Base-by-base conservation (phyloP, 2,113 vertebrate genomes). In the Opisthocomus hoazin region DNA sequence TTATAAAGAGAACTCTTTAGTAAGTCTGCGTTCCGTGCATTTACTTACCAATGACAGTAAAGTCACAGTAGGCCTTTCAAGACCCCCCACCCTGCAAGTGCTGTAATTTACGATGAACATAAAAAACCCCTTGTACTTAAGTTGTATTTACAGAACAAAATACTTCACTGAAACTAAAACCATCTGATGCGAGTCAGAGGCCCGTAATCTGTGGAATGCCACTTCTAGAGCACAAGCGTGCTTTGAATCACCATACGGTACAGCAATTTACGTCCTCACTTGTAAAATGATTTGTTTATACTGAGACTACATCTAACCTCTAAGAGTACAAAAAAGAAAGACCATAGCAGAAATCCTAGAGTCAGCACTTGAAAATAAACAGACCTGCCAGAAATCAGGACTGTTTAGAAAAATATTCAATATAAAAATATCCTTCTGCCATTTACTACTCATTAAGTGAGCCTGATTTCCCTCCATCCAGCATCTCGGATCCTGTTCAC, bases 21-120 rank as follows among this genome's bases (percentile, higher is more conserved):
- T 23, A 53, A 45, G 9, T 21, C 34, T 18, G 9, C 11, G 0
- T 7, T n/a, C n/a, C 27, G 10, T 8, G n/a, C 9, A 24, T 13
- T 7, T 27, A 19, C 17, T 20, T 30, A 1, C 1, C 34, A 65
- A 10, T 3, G 57, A 46, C 6, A 12, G 29, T 9, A 12, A 37
- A 43, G 37, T 23, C 45, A 63, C 70, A 75, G 50, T 6, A 22
- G 16, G 16, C 37, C 48, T 51, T 18, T 27, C 56, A 34, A 24
- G 30, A 34, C 5, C 53, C 27, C 36, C 29, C 36, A 32, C n/a
- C 70, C 54, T 61, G 30, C 41, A 29, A 56, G 20, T 2, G 1
- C 0, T 50, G 1, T 18, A 75, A 30, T 15, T 68, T 29, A 24
- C 0, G 10, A 58, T 4, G 29, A 70, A 37, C 54, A 50, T 51